Evolutionary conservation across 2,888 invertebrate species (phyloP).

Genomic region (Gastrophysa polygoni): DNA sequence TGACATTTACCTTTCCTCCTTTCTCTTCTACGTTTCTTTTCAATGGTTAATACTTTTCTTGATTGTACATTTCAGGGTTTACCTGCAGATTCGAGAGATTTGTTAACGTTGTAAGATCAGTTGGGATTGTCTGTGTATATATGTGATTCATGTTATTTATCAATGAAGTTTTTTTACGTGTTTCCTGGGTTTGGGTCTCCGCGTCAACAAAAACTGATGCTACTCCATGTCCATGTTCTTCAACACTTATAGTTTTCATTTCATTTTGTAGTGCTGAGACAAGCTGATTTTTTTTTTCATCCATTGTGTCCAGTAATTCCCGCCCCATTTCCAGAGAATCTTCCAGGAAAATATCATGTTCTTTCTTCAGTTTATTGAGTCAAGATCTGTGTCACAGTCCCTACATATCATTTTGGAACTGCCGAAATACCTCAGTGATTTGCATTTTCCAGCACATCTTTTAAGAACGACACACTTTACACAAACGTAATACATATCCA

Average conservation of each 20-base stretch:
- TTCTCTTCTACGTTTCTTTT: not conserved
- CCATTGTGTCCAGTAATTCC: constrained; percentile 11
- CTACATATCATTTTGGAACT: constrained; percentile 7
- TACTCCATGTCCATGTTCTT: not conserved
- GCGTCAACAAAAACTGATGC: too few relatives aligned
- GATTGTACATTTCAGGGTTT: constrained; percentile 6
- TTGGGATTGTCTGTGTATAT: constrained; percentile 10
- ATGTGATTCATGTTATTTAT: not conserved
- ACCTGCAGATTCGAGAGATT: constrained; percentile 1
- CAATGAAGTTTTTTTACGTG: constrained; percentile 7
- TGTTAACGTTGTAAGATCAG: constrained; percentile 11
- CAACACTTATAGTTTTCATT: constrained; percentile 3
- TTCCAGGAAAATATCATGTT: constrained; percentile 11
- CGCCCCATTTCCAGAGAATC: constrained; percentile 12
- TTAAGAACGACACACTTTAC: constrained; percentile 5
- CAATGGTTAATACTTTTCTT: not conserved
- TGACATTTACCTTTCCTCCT: not conserved
- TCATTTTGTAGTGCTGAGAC: constrained; percentile 4
- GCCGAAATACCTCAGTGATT: constrained; percentile 10
- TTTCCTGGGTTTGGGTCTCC: constrained; percentile 1
- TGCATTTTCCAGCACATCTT: constrained; percentile 10
- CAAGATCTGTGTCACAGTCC: constrained; percentile 11
- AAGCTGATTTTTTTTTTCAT: constrained; percentile 8
- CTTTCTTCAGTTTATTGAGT: constrained; percentile 11
- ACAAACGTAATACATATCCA: constrained; percentile 10